Evolutionary conservation across 2,797 vertebrate species (phyloP), one percentile per base, ranked within the genome.

Genomic region (Tauraco hartlaubi): DNA sequence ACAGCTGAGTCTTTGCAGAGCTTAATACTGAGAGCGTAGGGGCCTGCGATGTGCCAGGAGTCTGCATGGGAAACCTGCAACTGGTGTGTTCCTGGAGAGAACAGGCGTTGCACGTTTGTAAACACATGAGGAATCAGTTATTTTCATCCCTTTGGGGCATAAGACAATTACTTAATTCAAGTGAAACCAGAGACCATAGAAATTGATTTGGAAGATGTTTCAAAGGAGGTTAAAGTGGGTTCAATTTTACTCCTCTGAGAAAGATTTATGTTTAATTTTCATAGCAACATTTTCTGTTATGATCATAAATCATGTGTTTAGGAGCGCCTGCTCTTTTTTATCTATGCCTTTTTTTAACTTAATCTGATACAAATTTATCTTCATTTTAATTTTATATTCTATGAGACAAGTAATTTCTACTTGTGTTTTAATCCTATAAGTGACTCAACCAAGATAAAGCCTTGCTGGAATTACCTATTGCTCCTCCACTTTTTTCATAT

Each of bases 191-290:
- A 94, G 74, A 89, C 55, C 46, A 28, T 15, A 72, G 77, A 95
- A 95, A 85, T 90, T 85, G 71, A 91, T 95, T 95, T 91, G 82
- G 80, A 74, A 83, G 20, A 11, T 25, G 15, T 85, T 92, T 51
- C 22, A 54, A 80, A 84, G 66, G 58, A 95, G 51, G 79, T 89
- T 91, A 82, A 58, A 78, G 31, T 29, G 11, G n/a, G 54, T 80
- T 94, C 85, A 72, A 3, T 79, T 80, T 75, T 66, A 52, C 23
- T 80, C 28, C 43, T 92, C 75, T 73, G 51, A 81, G 78, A 69
- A 89, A 79, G 43, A 74, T 90, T 68, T 61, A 26, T 61, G 15
- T 83, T 87, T 71, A 22, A 71, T 89, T 89, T 95, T 94, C 68
- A 54, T 66, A 77, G 62, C 68, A 94, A 48, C 7, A 16, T 79